Evolutionary conservation across 2,797 vertebrate genomes (phyloP).

Genomic region (Cygnus olor): DNA sequence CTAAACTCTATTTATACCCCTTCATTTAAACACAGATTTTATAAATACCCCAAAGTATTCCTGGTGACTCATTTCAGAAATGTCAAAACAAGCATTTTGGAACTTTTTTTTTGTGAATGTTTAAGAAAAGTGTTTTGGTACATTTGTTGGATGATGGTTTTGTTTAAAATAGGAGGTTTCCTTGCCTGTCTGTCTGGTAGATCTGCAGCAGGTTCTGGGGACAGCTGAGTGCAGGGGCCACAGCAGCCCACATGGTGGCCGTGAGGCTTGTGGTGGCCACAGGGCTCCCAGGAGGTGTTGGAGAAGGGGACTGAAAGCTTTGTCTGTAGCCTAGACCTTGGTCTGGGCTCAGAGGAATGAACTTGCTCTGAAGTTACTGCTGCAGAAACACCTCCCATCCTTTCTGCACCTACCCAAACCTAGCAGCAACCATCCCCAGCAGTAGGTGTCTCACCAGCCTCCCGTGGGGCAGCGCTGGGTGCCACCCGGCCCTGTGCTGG

Average conservation of each 20-base stretch:
- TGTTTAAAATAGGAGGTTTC: not conserved
- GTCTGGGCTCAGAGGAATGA: not conserved
- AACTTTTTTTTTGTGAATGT: not conserved
- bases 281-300: not conserved
- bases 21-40: slow-evolving; percentile 11
- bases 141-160: not conserved
- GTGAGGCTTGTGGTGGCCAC: not conserved
- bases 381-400: no score
- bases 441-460: not conserved
- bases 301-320: not conserved
- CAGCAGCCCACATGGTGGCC: not conserved
- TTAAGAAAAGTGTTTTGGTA: not conserved
- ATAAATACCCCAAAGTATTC: not conserved
- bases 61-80: slow-evolving; percentile 11
- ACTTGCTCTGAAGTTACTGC: not conserved
- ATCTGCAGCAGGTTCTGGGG: not conserved
- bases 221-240: not conserved
- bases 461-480: rapidly evolving
- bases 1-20: not conserved
- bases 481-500: not conserved
- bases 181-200: not conserved
- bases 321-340: not conserved
- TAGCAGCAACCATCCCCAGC: not conserved
- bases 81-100: slow-evolving; percentile 14
- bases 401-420: no score